Conservation (phyloP, 2,888 invertebrate species). For the Cheilosia vulpina region DNA sequence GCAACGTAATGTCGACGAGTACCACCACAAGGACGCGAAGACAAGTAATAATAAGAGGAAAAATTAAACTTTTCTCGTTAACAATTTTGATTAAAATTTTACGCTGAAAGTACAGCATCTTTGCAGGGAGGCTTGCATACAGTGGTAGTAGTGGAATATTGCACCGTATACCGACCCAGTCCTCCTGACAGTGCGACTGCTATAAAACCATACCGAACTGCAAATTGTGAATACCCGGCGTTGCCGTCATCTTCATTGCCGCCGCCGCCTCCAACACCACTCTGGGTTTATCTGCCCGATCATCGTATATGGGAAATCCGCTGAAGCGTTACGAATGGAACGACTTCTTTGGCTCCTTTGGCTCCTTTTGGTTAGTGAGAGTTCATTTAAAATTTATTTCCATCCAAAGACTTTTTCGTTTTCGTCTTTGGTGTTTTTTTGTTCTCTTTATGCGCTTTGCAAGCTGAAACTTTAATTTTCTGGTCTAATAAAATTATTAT, state of each 20-base stretch:
- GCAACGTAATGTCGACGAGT: constrained; percentile 7
- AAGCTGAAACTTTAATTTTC: constrained; percentile 73
- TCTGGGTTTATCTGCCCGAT: constrained; percentile 33
- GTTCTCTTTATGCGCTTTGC: constrained; percentile 25
- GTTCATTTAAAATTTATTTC: constrained; percentile 62
- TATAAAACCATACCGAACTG: constrained; percentile 56
- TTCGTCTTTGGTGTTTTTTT: constrained; percentile 25
- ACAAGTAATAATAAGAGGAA: constrained; percentile 77
- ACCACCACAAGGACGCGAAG: constrained; percentile 51
- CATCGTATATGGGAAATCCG: constrained; percentile 14
- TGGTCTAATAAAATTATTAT: constrained; percentile 74
- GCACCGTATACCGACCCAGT: background rate
- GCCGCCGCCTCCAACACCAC: background rate
- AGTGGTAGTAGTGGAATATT: background rate
- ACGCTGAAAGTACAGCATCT: constrained; percentile 58
- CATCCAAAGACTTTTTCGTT: constrained; percentile 6
- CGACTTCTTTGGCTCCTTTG: constrained; percentile 47
- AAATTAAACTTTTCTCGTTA: constrained; percentile 77
- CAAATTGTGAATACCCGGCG: constrained; percentile 55
- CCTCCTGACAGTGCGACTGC: constrained; percentile 24
- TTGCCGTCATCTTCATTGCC: background rate
- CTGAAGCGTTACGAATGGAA: constrained; percentile 32
- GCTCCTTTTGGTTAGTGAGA: constrained; percentile 28
- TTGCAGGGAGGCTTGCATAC: background rate
- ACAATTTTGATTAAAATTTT: constrained; percentile 77